Evolutionary conservation across 2,797 vertebrate species (phyloP).

Genomic region (Melanogrammus aeglefinus): DNA sequence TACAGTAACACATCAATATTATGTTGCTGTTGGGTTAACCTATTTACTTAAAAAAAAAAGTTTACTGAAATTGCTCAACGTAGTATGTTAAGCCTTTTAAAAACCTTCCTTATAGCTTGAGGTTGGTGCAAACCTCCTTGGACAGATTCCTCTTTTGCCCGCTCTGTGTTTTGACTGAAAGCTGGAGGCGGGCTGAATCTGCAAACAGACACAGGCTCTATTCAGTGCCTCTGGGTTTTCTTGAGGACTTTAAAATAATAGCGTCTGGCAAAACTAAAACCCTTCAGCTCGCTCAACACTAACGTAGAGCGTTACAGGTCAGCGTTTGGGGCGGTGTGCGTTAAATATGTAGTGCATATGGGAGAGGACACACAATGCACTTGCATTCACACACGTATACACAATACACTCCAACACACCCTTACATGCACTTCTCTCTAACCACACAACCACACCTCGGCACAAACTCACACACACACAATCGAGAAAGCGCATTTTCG

Average conservation of each 20-base stretch:
- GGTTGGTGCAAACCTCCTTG: background rate
- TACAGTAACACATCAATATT: background rate
- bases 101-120: background rate
- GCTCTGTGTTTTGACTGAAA: background rate
- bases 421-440: background rate
- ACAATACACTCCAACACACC: background rate
- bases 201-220: slow-evolving; percentile 26
- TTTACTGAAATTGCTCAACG: background rate
- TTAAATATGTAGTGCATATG: slow-evolving; percentile 19
- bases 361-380: background rate
- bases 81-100: background rate
- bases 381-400: background rate
- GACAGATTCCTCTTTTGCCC: background rate
- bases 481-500: too few species aligned
- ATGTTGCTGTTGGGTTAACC: background rate
- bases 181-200: background rate
- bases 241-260: slow-evolving; percentile 35
- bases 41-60: background rate
- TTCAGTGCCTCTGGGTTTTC: slow-evolving; percentile 24
- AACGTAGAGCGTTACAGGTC: slow-evolving; percentile 20
- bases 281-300: slow-evolving; percentile 35
- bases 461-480: background rate
- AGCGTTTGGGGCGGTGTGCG: slow-evolving; percentile 8
- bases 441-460: slow-evolving; percentile 1
- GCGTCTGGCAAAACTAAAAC: slow-evolving; percentile 32